Conservation (phyloP, 2,888 invertebrate genomes). For the Chrysolina oricalcia region DNA sequence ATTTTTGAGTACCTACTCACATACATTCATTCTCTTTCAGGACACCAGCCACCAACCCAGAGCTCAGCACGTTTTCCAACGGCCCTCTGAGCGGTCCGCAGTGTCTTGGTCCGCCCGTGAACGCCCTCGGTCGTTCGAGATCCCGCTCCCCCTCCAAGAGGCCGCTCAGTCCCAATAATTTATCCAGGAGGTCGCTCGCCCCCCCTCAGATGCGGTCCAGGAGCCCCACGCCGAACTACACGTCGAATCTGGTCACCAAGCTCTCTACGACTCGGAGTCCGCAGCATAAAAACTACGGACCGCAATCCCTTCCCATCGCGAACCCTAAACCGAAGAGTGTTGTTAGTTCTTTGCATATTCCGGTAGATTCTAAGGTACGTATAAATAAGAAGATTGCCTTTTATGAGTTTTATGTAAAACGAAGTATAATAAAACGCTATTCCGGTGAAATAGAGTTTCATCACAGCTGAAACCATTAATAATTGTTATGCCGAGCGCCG, state of each 20-base stretch:
- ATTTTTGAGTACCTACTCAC: no score
- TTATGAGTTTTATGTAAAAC: no score
- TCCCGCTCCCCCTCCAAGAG: conserved; percentile 68
- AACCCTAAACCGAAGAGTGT: conserved; percentile 55
- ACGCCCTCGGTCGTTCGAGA: conserved; percentile 68
- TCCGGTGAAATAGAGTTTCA: no score
- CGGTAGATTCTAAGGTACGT: conserved; percentile 63
- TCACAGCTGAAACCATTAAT: no score
- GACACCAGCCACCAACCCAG: conserved; percentile 27
- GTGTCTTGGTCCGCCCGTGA: conserved; percentile 70
- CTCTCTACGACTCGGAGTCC: conserved; percentile 61
- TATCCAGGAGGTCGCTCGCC: conserved; percentile 64
- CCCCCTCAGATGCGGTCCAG: conserved; percentile 68
- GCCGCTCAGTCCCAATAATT: conserved; percentile 65
- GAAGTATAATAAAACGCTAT: no score
- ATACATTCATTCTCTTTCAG: conserved; percentile 11
- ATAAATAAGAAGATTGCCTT: no score
- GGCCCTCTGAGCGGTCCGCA: conserved; percentile 55
- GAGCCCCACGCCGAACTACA: conserved; percentile 74
- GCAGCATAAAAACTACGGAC: conserved; percentile 54
- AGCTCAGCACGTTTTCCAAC: conserved; percentile 45
- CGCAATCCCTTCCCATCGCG: conserved; percentile 53
- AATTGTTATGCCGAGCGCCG: no score
- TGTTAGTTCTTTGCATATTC: conserved; percentile 73
- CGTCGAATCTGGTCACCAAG: conserved; percentile 71